Evolutionary conservation across 2,888 invertebrate genomes (phyloP).

Genomic region (Trissolcus japonicus): DNA sequence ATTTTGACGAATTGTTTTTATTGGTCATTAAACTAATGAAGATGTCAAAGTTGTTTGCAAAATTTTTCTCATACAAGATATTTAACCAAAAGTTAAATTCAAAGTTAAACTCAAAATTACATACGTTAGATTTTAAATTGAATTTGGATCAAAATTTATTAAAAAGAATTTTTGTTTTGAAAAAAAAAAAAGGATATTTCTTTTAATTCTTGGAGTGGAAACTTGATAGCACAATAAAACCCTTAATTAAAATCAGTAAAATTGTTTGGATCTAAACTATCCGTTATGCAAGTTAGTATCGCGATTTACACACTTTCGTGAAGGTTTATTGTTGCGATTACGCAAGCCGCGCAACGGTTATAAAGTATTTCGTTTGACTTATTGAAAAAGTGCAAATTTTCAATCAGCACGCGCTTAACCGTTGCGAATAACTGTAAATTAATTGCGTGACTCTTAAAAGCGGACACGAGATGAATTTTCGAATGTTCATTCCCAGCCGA

Average conservation of each 20-base stretch:
- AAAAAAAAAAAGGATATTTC: too few species aligned
- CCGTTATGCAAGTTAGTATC: neutral
- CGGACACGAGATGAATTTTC: constrained; percentile 1
- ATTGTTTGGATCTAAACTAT: too few species aligned
- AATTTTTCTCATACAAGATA: too few species aligned
- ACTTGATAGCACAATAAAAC: too few species aligned
- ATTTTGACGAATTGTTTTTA: neutral
- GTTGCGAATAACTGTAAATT: constrained; percentile 23
- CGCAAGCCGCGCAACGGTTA: constrained; percentile 9
- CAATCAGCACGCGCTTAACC: constrained; percentile 19
- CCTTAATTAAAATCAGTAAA: too few species aligned
- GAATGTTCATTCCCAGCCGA: neutral
- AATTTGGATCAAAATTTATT: too few species aligned
- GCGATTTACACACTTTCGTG: constrained; percentile 34
- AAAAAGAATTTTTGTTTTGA: too few species aligned
- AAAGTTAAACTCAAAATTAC: too few species aligned
- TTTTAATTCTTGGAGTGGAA: too few species aligned
- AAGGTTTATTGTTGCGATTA: constrained; percentile 39
- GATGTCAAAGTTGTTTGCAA: too few species aligned
- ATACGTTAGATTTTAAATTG: too few species aligned
- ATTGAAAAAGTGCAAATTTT: constrained; percentile 33
- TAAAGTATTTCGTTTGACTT: constrained; percentile 21
- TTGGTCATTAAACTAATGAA: neutral
- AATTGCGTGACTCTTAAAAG: constrained; percentile 3
- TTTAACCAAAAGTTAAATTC: too few species aligned